A percentile compares a stretch with the other conserved stretches of the same genome.
Conservation (phyloP, 1,140 invertebrate species). For the Oscheius sp. region DNA sequence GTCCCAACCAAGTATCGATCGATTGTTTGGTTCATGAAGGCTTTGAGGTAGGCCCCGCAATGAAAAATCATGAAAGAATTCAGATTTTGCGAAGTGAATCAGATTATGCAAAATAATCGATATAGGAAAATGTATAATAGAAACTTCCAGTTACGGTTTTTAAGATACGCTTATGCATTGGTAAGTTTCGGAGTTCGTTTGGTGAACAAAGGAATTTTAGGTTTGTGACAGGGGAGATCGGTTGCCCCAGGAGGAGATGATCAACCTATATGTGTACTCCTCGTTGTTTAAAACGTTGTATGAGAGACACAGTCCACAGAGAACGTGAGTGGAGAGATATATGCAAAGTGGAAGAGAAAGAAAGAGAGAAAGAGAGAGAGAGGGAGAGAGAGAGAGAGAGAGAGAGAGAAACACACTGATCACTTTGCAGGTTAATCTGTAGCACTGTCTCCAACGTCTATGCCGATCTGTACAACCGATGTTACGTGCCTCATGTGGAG, state of each 20-base stretch:
- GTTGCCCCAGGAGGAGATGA: slow-evolving; percentile 31
- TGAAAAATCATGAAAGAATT: slow-evolving; percentile 26
- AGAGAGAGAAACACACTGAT: too few relatives aligned
- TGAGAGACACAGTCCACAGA: slow-evolving; percentile 33
- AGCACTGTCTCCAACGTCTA: slow-evolving; percentile 40
- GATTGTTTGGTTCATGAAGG: slow-evolving; percentile 54
- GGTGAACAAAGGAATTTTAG: slow-evolving; percentile 20
- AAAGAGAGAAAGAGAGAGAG: too few relatives aligned
- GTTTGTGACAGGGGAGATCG: slow-evolving; percentile 51
- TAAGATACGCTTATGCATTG: slow-evolving; percentile 52
- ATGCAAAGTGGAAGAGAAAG: too few relatives aligned
- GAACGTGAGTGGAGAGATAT: slow-evolving; percentile 10
- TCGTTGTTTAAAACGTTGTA: slow-evolving; percentile 47
- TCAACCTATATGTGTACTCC: slow-evolving; percentile 42
- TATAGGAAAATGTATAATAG: slow-evolving; percentile 35
- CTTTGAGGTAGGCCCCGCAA: slow-evolving; percentile 21
- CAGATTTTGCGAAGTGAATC: slow-evolving; percentile 54
- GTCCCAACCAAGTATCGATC: slow-evolving; percentile 35
- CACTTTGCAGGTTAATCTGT: slow-evolving; percentile 52
- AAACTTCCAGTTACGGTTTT: slow-evolving; percentile 52
- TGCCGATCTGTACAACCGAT: slow-evolving; percentile 53
- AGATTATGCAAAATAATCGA: slow-evolving; percentile 16
- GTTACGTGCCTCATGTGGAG: slow-evolving; percentile 48
- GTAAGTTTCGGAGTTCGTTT: slow-evolving; percentile 25
- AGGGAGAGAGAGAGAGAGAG: too few relatives aligned